Conservation (phyloP, 2,113 vertebrate genomes). For the Haliaeetus leucogaster region DNA sequence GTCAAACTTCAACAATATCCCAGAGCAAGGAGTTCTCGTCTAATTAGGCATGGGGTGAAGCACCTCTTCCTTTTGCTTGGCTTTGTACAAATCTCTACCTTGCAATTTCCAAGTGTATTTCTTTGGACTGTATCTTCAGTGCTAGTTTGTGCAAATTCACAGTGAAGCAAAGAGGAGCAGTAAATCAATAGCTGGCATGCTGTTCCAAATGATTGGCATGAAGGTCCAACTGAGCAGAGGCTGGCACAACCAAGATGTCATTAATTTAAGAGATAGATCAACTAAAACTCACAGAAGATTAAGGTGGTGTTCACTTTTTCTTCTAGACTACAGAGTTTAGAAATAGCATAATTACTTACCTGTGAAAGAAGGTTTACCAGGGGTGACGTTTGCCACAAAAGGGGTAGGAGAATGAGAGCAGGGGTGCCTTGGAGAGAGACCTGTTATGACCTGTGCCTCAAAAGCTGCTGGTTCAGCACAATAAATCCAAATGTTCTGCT, state of each 20-base stretch:
- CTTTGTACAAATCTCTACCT: neutral
- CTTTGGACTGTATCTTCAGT: neutral
- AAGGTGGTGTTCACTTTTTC: neutral
- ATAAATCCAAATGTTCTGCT: neutral
- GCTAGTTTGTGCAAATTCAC: neutral
- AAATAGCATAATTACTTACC: neutral
- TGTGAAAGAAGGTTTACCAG: neutral
- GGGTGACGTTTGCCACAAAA: neutral
- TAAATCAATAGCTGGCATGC: rapidly evolving
- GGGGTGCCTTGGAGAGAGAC: neutral
- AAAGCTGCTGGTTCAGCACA: neutral
- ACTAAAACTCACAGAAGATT: neutral
- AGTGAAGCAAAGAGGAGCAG: neutral
- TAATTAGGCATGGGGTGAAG: neutral
- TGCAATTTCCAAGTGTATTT: neutral
- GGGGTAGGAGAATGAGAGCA: neutral
- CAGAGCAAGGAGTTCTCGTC: neutral
- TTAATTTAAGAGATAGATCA: neutral
- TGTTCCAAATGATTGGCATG: neutral
- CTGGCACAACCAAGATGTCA: neutral
- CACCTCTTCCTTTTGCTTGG: neutral
- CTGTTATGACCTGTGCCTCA: neutral
- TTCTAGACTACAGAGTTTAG: neutral
- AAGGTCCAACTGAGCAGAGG: neutral
- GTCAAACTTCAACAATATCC: neutral